Evolutionary conservation across 2,113 vertebrate species (phyloP).

Genomic region (Thymallus thymallus): DNA sequence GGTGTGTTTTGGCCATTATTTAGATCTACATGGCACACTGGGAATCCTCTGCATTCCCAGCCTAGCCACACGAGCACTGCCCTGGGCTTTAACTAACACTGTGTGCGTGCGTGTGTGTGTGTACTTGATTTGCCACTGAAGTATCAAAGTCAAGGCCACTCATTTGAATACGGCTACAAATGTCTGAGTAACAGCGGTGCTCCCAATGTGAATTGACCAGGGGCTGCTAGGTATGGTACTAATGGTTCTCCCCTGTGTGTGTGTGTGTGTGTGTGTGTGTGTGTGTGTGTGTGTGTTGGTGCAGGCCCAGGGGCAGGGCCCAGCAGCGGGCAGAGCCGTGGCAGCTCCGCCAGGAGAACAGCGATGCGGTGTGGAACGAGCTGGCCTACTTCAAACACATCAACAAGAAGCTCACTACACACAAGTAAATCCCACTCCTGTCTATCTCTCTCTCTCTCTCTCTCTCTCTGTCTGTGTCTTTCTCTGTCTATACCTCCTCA

Average conservation of each 20-base stretch:
- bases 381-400: slow-evolving; percentile 82
- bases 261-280: slow-evolving; percentile 28
- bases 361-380: slow-evolving; percentile 84
- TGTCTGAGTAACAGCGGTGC: slow-evolving; percentile 60
- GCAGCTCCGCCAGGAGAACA: slow-evolving; percentile 82
- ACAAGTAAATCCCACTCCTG: slow-evolving; percentile 78
- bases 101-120: slow-evolving; percentile 14
- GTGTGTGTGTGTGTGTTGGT: slow-evolving; percentile 36
- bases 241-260: slow-evolving; percentile 45
- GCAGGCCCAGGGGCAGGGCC: slow-evolving; percentile 66
- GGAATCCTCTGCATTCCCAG: slow-evolving; percentile 52
- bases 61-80: slow-evolving; percentile 63
- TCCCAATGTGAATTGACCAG: slow-evolving; percentile 54
- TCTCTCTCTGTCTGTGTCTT: slow-evolving; percentile 14
- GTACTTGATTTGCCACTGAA: slow-evolving; percentile 65
- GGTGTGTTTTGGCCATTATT: slow-evolving; percentile 67
- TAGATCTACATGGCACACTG: slow-evolving; percentile 68
- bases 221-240: slow-evolving; percentile 50
- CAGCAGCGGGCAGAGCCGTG: slow-evolving; percentile 59
- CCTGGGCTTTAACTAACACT: slow-evolving; percentile 61
- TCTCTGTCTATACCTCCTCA: not conserved
- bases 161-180: slow-evolving; percentile 76
- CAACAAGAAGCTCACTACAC: slow-evolving; percentile 79
- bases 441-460: not conserved
- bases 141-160: slow-evolving; percentile 74